Percentiles rank a stretch among this genome's conserved stretches.
Conservation (phyloP, 2,797 vertebrate genomes). For the Chloroceryle inda region DNA sequence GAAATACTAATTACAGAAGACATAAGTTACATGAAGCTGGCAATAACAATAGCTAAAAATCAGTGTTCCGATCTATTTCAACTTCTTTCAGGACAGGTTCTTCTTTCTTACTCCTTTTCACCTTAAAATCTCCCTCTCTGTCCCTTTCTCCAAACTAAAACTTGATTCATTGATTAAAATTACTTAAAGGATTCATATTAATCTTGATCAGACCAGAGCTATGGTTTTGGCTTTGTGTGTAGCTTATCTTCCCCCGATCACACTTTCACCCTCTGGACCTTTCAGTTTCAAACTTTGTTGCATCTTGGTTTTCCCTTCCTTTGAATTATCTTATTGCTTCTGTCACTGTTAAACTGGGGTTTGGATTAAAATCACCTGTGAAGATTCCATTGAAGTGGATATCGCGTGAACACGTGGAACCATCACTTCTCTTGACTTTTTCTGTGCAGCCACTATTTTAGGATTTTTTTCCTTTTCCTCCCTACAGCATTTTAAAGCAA, state of each 20-base stretch:
- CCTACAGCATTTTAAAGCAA: neutral
- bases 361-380: neutral
- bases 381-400: neutral
- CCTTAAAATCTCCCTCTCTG: neutral
- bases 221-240: neutral
- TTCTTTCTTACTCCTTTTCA: neutral
- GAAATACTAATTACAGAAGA: neutral
- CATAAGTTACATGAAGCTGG: neutral
- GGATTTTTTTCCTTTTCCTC: neutral
- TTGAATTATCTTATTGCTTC: neutral
- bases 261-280: neutral
- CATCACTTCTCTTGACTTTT: neutral
- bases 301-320: neutral
- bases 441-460: neutral
- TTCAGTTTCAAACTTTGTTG: neutral
- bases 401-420: accelerated
- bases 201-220: neutral
- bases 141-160: neutral
- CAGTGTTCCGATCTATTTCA: neutral
- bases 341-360: neutral
- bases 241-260: neutral
- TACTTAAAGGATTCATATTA: neutral
- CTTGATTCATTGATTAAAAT: neutral
- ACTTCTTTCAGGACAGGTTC: neutral
- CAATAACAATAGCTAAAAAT: neutral